phyloP scores from a whole-genome alignment of 2,113 vertebrate genomes.

The Hippocampus zosterae region DNA sequence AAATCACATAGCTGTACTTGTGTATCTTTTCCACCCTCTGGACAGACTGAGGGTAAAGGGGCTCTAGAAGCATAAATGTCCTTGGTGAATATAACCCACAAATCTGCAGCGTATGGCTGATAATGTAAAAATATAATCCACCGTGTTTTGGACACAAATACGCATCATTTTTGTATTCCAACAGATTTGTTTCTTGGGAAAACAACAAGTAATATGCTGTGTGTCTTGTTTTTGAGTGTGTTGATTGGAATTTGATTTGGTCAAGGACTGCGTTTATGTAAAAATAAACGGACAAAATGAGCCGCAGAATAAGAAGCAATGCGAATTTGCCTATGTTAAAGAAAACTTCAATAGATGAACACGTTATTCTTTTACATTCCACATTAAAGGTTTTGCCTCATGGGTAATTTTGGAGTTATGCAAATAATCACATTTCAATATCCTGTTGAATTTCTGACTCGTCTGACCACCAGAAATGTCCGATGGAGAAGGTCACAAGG shows the following conservation, averaged over 20 bases:
- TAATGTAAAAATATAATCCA: constrained; percentile 33
- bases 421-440: constrained; percentile 15
- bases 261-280: background rate
- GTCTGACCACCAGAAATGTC: constrained; percentile 25
- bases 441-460: constrained; percentile 18
- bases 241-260: constrained; percentile 10
- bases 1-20: constrained; percentile 74
- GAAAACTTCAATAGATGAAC: background rate
- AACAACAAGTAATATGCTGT: constrained; percentile 9
- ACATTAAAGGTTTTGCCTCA: background rate
- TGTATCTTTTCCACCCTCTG: constrained; percentile 62
- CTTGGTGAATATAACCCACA: constrained; percentile 48
- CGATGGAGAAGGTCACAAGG: constrained; percentile 14
- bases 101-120: constrained; percentile 48
- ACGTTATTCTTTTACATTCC: background rate
- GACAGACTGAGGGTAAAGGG: constrained; percentile 47
- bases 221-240: background rate
- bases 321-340: background rate
- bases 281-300: background rate
- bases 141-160: constrained; percentile 25
- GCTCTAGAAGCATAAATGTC: constrained; percentile 42
- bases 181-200: constrained; percentile 22
- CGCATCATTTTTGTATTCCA: constrained; percentile 27
- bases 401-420: constrained; percentile 3
- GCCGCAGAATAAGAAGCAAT: background rate